phyloP scores from a whole-genome alignment of 1,140 invertebrate genomes.

The Atta texana region DNA sequence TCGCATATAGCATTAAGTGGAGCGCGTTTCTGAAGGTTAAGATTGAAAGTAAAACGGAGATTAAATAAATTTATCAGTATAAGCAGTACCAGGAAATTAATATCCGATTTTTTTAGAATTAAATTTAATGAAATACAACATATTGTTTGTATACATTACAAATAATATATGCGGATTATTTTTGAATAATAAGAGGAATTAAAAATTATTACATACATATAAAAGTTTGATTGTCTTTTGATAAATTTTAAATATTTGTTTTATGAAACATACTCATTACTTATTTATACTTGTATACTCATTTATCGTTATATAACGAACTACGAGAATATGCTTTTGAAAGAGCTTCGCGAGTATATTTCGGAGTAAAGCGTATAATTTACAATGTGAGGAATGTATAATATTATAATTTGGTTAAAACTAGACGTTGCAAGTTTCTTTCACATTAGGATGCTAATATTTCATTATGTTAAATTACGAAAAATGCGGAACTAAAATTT shows the following conservation, averaged over 20 bases:
- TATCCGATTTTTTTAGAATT: not conserved
- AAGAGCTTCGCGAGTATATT: conserved; percentile 3
- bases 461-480: not conserved
- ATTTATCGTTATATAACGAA: not conserved
- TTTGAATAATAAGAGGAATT: not conserved
- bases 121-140: not conserved
- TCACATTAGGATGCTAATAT: not conserved
- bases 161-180: not conserved
- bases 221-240: not conserved
- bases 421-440: not conserved
- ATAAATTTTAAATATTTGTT: conserved; percentile 11
- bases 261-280: not conserved
- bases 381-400: conserved; percentile 4
- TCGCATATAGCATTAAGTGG: conserved; percentile 6
- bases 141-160: not conserved
- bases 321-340: not conserved
- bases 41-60: not conserved
- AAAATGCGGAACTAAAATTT: not conserved
- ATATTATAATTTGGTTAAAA: conserved; percentile 21
- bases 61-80: not conserved
- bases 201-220: no score
- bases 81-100: conserved; percentile 10
- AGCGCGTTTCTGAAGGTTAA: not conserved
- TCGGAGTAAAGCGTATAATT: conserved; percentile 3
- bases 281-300: no score